These are phyloP conservation scores for Erpetoichthys calabaricus DNA, from an alignment of 2,797 vertebrate genomes.

Conservation along the genomic window DNA sequence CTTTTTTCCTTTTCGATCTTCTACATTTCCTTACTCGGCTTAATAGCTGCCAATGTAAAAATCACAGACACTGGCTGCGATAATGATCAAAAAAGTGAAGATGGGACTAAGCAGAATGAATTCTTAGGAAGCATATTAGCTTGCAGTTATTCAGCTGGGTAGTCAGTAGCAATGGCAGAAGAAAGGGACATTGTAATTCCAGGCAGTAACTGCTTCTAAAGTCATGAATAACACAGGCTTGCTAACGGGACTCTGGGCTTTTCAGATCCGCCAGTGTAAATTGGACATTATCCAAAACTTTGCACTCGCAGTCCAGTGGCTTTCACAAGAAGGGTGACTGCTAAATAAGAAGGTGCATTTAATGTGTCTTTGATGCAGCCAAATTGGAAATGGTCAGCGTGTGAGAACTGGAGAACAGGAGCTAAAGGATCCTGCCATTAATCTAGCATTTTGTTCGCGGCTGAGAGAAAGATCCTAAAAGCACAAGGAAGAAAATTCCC, in stretches of 20 bases:
- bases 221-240: slow-evolving; percentile 49
- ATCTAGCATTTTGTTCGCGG: no score
- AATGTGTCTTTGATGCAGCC: slow-evolving; percentile 18
- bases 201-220: slow-evolving; percentile 58
- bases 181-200: slow-evolving; percentile 41
- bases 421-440: not conserved
- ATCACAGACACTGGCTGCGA: not conserved
- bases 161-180: slow-evolving; percentile 35
- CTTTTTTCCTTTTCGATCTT: slow-evolving; percentile 26
- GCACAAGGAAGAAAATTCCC: no score
- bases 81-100: not conserved
- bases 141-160: slow-evolving; percentile 29
- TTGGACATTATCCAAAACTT: slow-evolving; percentile 57
- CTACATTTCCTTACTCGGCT: not conserved
- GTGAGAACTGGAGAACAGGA: not conserved
- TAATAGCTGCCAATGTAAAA: not conserved
- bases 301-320: slow-evolving; percentile 36
- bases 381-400: not conserved
- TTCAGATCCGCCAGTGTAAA: slow-evolving; percentile 45
- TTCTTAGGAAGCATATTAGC: slow-evolving; percentile 21
- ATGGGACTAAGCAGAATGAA: no score
- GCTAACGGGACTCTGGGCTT: slow-evolving; percentile 55
- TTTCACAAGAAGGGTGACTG: slow-evolving; percentile 35
- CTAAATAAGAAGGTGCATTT: slow-evolving; percentile 41
- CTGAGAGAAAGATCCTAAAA: no score